Evolutionary conservation across 2,113 vertebrate genomes (phyloP).

Genomic region (Misgurnus anguillicaudatus): DNA sequence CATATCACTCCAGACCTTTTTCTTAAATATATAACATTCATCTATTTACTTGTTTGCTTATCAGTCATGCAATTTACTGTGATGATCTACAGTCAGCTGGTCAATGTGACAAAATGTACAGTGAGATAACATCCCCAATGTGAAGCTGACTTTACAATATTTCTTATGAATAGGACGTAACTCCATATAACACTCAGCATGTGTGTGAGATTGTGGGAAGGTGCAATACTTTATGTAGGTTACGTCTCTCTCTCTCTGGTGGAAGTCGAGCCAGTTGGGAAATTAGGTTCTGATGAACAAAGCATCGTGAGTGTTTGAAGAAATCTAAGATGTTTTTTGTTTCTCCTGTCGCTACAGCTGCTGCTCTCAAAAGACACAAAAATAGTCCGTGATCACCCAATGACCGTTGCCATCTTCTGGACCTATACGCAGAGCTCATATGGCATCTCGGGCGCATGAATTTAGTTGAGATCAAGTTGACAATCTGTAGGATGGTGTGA

Average conservation of each 20-base stretch:
- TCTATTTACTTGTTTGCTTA: no score
- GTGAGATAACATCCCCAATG: no score
- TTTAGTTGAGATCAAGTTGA: background rate
- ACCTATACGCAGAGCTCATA: constrained; percentile 29
- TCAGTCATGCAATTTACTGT: no score
- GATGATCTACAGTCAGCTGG: no score
- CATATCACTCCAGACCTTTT: no score
- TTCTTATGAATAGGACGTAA: no score
- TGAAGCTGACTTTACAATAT: no score
- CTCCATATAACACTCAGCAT: no score
- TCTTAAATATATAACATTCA: no score
- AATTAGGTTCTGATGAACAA: constrained; percentile 49
- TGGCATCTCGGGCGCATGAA: constrained; percentile 10
- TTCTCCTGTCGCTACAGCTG: constrained; percentile 22
- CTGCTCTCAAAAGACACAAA: constrained; percentile 10
- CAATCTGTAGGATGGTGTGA: constrained; percentile 13
- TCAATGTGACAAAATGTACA: no score
- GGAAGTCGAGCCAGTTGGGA: constrained; percentile 49
- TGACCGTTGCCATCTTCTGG: constrained; percentile 11
- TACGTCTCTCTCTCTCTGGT: constrained; percentile 47
- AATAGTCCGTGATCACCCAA: background rate
- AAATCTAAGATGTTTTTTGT: constrained; percentile 30
- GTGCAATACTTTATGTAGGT: constrained; percentile 50
- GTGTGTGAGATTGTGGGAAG: no score
- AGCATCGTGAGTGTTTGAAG: constrained; percentile 38